Conservation (phyloP, 2,113 vertebrate genomes). For the Suncus etruscus region DNA sequence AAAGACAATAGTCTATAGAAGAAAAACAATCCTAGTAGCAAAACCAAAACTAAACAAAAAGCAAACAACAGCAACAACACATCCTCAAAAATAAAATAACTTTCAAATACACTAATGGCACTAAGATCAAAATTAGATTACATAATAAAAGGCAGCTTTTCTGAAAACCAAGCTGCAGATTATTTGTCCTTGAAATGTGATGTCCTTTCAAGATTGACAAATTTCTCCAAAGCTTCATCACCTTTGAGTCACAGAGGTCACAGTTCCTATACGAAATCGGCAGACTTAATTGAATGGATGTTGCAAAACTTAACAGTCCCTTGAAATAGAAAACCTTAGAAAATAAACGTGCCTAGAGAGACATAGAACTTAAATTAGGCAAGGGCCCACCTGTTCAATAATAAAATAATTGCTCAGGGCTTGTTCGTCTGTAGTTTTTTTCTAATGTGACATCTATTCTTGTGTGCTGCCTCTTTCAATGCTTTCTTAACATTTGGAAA, state of each 20-base stretch:
- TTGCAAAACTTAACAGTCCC: slow-evolving; percentile 33
- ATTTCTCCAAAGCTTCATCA: not conserved
- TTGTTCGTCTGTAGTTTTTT: slow-evolving; percentile 68
- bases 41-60: too few relatives aligned
- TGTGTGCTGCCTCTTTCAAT: slow-evolving; percentile 64
- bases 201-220: slow-evolving; percentile 25
- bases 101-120: slow-evolving; percentile 75
- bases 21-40: slow-evolving; percentile 59
- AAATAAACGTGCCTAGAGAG: slow-evolving; percentile 34
- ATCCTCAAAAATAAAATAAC: slow-evolving; percentile 65
- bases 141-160: slow-evolving; percentile 82
- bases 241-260: not conserved
- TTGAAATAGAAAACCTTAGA: slow-evolving; percentile 53
- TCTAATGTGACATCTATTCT: slow-evolving; percentile 67
- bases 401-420: slow-evolving; percentile 81
- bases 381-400: slow-evolving; percentile 62
- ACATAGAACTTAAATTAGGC: slow-evolving; percentile 56
- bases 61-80: slow-evolving; percentile 9
- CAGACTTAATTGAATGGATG: slow-evolving; percentile 39
- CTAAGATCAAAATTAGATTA: slow-evolving; percentile 81
- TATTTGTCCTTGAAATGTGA: slow-evolving; percentile 71
- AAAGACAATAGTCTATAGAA: slow-evolving; percentile 70
- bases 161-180: slow-evolving; percentile 79
- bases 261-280: not conserved
- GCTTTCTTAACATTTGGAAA: slow-evolving; percentile 76